Percentiles rank a stretch among this genome's conserved stretches.
Evolutionary conservation across 37 sponge, comb jelly and placozoan species (phyloP).

Genomic region (Bolinopsis microptera): DNA sequence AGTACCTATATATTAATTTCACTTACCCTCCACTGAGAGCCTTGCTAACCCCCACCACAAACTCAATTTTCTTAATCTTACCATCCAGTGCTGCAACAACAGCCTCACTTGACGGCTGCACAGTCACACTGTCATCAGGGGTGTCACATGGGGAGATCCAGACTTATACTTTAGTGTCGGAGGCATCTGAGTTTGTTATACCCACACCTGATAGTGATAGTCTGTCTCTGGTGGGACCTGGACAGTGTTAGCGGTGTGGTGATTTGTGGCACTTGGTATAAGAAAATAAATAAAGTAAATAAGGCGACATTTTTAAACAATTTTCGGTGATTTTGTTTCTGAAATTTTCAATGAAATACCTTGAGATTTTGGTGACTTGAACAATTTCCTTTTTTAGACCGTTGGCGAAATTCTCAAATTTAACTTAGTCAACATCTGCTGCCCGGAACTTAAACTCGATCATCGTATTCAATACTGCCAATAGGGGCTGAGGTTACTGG

Average conservation of each 20-base stretch:
- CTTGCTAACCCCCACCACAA: not conserved
- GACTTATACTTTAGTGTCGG: not conserved
- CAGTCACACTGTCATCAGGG: not conserved
- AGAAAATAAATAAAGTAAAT: too few relatives aligned
- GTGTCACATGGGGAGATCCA: not conserved
- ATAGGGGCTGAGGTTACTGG: too few relatives aligned
- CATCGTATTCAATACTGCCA: conserved; percentile 15
- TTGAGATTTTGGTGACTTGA: not conserved
- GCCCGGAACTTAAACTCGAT: conserved; percentile 12
- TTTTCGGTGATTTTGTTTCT: too few relatives aligned
- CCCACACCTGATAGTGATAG: not conserved
- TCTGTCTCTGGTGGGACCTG: not conserved
- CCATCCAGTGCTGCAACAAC: not conserved
- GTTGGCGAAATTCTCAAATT: not conserved
- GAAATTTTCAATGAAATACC: too few relatives aligned
- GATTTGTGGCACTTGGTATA: too few relatives aligned
- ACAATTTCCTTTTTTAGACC: not conserved
- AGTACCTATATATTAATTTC: not conserved
- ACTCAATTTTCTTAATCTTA: not conserved
- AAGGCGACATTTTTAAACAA: too few relatives aligned
- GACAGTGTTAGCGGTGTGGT: not conserved
- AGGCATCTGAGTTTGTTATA: not conserved
- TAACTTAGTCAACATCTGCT: not conserved
- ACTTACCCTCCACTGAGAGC: conserved; percentile 9
- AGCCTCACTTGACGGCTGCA: not conserved